These are phyloP conservation scores for Lampropteryx suffumata DNA, from an alignment of 2,888 invertebrate species.

Conservation along the genomic window DNA sequence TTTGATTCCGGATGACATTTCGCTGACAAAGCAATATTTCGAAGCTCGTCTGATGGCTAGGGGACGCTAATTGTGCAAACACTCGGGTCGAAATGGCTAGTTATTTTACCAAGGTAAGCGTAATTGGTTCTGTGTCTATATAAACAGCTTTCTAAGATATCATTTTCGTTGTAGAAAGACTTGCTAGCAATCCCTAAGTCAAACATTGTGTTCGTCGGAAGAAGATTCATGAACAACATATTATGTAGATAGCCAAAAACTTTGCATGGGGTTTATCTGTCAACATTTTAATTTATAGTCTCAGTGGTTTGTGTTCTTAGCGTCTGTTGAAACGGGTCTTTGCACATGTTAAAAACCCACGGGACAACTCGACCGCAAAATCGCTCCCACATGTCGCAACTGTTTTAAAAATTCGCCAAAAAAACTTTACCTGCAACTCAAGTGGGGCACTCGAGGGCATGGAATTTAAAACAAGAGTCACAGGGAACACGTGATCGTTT, in stretches of 20 bases:
- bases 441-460: conserved; percentile 39
- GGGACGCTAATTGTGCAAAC: conserved; percentile 57
- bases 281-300: conserved; percentile 30
- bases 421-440: conserved; percentile 50
- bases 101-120: conserved; percentile 26
- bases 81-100: conserved; percentile 36
- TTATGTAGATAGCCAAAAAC: conserved; percentile 12
- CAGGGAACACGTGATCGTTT: conserved; percentile 11
- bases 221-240: not conserved
- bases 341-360: conserved; percentile 52
- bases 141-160: too few species aligned
- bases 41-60: conserved; percentile 33
- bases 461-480: conserved; percentile 22
- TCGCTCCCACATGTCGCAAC: conserved; percentile 52
- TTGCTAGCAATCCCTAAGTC: too few species aligned
- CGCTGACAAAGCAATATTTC: conserved; percentile 46
- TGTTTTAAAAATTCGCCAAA: conserved; percentile 38
- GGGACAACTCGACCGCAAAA: conserved; percentile 52
- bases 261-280: conserved; percentile 31
- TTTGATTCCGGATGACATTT: conserved; percentile 47
- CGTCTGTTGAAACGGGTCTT: conserved; percentile 31
- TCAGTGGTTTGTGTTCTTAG: conserved; percentile 27
- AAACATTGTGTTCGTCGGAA: not conserved
- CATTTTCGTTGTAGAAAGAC: too few species aligned
- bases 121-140: conserved; percentile 16